Percentiles rank a stretch among this genome's conserved stretches.
These are phyloP conservation scores for Aricia artaxerxes DNA, from an alignment of 2,888 invertebrate species.

Conservation along the genomic window DNA sequence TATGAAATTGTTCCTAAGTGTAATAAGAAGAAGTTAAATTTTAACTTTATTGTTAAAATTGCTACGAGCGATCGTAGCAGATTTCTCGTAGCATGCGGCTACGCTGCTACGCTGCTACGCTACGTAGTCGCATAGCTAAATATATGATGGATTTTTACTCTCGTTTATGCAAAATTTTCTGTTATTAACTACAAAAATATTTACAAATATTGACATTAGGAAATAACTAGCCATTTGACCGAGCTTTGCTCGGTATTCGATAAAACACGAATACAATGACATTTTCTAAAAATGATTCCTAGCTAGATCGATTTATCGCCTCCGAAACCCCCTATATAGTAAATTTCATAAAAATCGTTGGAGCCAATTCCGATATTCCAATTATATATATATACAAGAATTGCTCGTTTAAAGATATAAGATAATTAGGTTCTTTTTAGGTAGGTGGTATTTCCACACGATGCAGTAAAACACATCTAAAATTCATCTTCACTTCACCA, in stretches of 20 bases:
- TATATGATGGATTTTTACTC: neutral
- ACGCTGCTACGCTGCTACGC: neutral
- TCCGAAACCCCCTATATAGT: no score
- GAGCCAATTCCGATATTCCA: no score
- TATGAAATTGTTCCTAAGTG: no score
- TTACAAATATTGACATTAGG: neutral
- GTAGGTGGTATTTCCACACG: neutral
- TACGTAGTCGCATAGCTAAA: neutral
- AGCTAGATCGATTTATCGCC: no score
- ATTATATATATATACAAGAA: neutral
- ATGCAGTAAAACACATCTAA: neutral
- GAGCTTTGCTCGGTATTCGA: no score
- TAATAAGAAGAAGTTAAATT: no score
- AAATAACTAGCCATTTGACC: no score
- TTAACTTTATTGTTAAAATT: neutral
- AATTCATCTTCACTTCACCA: neutral
- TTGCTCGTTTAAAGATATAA: no score
- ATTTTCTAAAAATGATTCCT: no score
- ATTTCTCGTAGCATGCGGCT: neutral
- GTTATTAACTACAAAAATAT: neutral
- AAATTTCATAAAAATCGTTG: no score
- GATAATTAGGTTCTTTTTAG: neutral
- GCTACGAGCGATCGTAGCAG: neutral
- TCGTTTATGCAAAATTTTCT: neutral
- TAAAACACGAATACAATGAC: no score